Evolutionary conservation across 2,888 invertebrate species (phyloP), one percentile per base, ranked within the genome.

Genomic region (Seira ritae): DNA sequence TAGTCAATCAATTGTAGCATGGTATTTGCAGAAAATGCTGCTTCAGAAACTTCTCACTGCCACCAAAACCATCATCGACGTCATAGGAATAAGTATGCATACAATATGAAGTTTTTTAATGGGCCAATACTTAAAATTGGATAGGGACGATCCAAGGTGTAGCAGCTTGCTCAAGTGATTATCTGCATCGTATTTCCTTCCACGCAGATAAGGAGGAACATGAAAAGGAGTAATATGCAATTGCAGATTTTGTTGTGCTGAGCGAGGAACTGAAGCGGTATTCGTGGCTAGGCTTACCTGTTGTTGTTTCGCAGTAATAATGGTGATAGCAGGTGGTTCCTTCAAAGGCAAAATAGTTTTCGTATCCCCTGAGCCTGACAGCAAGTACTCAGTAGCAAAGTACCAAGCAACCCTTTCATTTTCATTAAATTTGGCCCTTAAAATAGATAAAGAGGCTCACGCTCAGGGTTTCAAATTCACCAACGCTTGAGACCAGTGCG

Each of bases 381-480:
- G 31, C 8, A 31, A 31, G 31, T 4, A 8, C 31, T 31, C 31
- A 31, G 31, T 8, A 31, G 3, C 31, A 31, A 50, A 50, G 2
- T 15, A 8, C 15, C 17, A 50, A 50, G 50, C 50, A 50, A 50
- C 50, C 50, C 17, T 50, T 50, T 50, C 50, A n/a, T n/a, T 50
- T n/a, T 50, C 50, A 50, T 50, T 50, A 50, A 50, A 50, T 3
- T 50, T 50, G 50, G 50, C 17, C 50, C 50, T 50, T 50, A 50
- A 50, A n/a, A 31, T 31, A 12, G 50, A n/a, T 50, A 50, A 50
- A 31, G 78, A 84, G 78, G 74, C 83, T 84, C 70, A 24, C 79
- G 78, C 83, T 79, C 73, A 79, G 83, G 83, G 83, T 84, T 84
- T 84, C 71, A 84, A 84, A 84, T 79, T 74, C 83, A 50, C 67